Evolutionary conservation across 1,140 invertebrate species (phyloP), one percentile per base, ranked within the genome.

Genomic region (Liolophura sinensis): DNA sequence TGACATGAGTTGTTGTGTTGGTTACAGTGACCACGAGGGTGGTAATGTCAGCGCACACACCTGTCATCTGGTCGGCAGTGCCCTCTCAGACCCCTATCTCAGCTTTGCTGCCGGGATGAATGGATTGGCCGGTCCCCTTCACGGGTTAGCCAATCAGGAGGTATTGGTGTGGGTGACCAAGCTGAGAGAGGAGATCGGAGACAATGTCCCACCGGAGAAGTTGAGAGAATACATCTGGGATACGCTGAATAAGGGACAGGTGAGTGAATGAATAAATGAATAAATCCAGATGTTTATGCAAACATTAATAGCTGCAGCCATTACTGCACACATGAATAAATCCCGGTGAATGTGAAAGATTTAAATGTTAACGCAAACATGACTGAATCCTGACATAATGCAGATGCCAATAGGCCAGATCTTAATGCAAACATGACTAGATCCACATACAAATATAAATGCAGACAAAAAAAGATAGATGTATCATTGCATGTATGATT

Each of bases 11-110:
- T 54, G 51, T 25, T 51, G 60, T 73, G 62, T 50, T 62, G 56
- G 62, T 73, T 84, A 7, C 74, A 93, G 90, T 85, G 95, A 97
- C 82, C 94, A 97, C 86, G 94, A 97, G 85, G 95, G 96, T 70
- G 96, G 96, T 70, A 98, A 98, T 82, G 96, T 98, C 0, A 87
- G 86, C 20, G 96, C 96, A 7, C 96, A 98, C 84, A 94, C 96
- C 0, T 92, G 91, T 20, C 96, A 98, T 84, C 87, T 98, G 78
- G 95, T 98, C 14, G 96, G 93, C 14, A 97, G 95, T 11, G 96
- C 96, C 0, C 87, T 98, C 46, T 95, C 94, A 65, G 96, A 98
- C 85, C 94, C 96, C 5, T 98, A 97, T 82, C 87, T 98, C 0
- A 93, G 94, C 11, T 97, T 97, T 84, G 91, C 94, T 59, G 96